Evolutionary conservation across 2,797 vertebrate genomes (phyloP), one percentile per base, ranked within the genome.

Genomic region (Melanotaenia boesemani): DNA sequence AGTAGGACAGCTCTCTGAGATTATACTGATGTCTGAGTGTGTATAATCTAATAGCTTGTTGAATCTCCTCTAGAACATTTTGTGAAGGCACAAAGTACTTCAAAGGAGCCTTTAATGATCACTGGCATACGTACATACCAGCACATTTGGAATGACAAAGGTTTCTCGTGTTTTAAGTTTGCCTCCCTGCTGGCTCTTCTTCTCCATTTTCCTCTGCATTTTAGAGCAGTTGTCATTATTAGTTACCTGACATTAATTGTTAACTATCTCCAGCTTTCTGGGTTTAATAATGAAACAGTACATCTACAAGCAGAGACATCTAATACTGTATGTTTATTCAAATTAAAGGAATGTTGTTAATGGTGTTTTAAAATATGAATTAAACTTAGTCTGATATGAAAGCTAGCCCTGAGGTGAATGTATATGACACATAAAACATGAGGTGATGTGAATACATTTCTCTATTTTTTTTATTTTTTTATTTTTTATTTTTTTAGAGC

Each of bases 251-350:
- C 60, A 84, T 81, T 84, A 83, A 86, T 79, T 84, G 82, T 85
- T 85, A 86, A 85, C 54, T 61, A 81, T 85, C 75, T 55, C 61
- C 57, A 46, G 54, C 70, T 80, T 30, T 79, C 76, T 80, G 32
- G 39, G 28, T 55, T 89, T 63, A 91, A 89, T 89, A 81, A 88
- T 90, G 70, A 12, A 88, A 66, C 65, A 62, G 65, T 79, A 88
- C 75, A 86, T 73, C 73, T 59, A 59, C 52, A 34, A 61, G 30
- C 9, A 39, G 64, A 71, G 58, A 61, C 56, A 59, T 76, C 61
- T 79, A 67, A 76, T 56, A 48, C 46, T 48, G 46, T 8, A 64
- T 54, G 64, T 39, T 44, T 60, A 41, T 30, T 56, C 36, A 67
- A 76, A 76, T 76, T 74, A 74, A 54, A 16, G 44, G 16, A 59